phyloP scores from a whole-genome alignment of 2,888 invertebrate species.

The Anticlea derivata region DNA sequence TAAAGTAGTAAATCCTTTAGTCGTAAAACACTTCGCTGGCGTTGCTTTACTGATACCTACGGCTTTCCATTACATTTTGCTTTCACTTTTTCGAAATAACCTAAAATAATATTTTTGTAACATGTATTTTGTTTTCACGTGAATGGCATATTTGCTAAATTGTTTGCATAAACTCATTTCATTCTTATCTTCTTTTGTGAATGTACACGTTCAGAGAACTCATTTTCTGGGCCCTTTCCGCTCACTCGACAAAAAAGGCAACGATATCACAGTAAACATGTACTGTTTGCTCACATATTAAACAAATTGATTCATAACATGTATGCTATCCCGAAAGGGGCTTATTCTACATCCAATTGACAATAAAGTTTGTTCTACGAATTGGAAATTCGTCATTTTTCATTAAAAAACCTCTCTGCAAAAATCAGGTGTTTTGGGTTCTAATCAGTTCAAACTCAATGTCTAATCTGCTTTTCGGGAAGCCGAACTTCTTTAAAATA shows the following conservation, averaged over 20 bases:
- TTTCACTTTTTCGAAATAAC: constrained; percentile 16
- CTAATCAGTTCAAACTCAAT: too few species aligned
- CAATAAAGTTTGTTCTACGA: too few species aligned
- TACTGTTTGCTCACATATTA: constrained; percentile 32
- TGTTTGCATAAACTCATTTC: constrained; percentile 52
- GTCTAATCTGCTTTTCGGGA: too few species aligned
- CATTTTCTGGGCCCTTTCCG: constrained; percentile 50
- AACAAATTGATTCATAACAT: too few species aligned
- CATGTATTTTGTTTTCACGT: constrained; percentile 38
- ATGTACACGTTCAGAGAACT: constrained; percentile 45
- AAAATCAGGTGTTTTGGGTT: too few species aligned
- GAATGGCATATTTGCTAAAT: constrained; percentile 41
- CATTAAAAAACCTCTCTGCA: too few species aligned
- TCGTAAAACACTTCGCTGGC: constrained; percentile 25
- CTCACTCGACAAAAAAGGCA: constrained; percentile 42
- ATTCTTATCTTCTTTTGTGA: constrained; percentile 53
- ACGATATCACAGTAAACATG: constrained; percentile 36
- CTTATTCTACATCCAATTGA: too few species aligned
- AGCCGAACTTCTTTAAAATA: too few species aligned
- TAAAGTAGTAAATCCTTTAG: constrained; percentile 22
- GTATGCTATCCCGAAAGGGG: too few species aligned
- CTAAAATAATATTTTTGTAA: constrained; percentile 15
- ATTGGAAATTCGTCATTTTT: too few species aligned
- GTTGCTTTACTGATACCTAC: constrained; percentile 21
- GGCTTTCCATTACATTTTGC: constrained; percentile 8